Evolutionary conservation across 2,113 vertebrate genomes (phyloP).

Genomic region (Hypomesus transpacificus): DNA sequence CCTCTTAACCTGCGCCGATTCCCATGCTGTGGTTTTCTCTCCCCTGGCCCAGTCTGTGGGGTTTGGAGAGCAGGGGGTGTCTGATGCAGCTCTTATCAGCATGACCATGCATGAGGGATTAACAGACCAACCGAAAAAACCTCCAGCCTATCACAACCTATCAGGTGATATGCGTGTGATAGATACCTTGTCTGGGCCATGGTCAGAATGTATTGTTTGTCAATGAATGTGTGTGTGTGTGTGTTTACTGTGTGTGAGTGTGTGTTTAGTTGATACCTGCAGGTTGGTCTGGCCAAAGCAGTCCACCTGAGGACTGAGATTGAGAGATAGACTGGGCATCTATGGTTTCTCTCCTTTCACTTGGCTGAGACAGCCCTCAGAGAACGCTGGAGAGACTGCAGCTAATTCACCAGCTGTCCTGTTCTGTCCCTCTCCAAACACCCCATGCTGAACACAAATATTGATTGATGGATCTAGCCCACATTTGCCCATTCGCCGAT

Average conservation of each 20-base stretch:
- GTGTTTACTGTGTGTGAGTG: not conserved
- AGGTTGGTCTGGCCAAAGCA: no score
- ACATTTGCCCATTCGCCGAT: no score
- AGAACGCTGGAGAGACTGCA: not conserved
- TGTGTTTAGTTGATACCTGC: not conserved
- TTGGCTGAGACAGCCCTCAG: not conserved
- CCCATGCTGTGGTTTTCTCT: no score
- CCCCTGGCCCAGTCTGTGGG: no score
- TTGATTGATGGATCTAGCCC: no score
- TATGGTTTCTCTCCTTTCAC: not conserved
- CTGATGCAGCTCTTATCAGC: no score
- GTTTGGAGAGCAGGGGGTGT: no score
- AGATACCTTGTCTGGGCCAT: not conserved
- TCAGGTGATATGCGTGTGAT: not conserved
- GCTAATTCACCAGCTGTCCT: not conserved
- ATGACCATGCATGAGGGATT: no score
- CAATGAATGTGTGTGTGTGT: slow-evolving; percentile 4
- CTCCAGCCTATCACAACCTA: not conserved
- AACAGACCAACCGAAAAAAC: no score
- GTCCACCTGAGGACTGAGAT: no score
- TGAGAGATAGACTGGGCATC: not conserved
- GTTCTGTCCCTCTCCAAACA: not conserved
- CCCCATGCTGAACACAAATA: not conserved
- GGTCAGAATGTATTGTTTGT: not conserved
- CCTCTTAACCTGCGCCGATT: no score